Conservation (phyloP, 2,888 invertebrate species). For the Perizoma affinitatum region DNA sequence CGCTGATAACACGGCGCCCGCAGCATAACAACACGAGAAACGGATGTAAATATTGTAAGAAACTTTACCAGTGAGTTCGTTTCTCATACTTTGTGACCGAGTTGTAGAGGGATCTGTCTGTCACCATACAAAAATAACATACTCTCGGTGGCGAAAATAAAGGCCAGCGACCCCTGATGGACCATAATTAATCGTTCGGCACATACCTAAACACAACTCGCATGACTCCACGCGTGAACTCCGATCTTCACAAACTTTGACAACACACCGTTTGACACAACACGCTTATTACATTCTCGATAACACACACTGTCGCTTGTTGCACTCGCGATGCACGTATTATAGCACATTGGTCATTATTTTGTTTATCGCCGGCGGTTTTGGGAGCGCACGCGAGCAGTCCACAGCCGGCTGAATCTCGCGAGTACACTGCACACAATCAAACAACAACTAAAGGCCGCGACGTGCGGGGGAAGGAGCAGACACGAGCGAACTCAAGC, state of each 20-base stretch:
- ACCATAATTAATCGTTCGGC: constrained; percentile 76
- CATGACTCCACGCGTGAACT: constrained; percentile 69
- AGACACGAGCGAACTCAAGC: constrained; percentile 57
- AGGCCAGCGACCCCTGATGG: constrained; percentile 78
- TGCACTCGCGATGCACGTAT: constrained; percentile 79
- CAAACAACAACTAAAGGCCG: constrained; percentile 65
- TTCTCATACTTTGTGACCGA: background rate
- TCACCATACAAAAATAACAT: constrained; percentile 63
- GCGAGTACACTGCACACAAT: constrained; percentile 62
- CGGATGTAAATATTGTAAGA: constrained; percentile 53
- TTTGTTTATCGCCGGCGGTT: constrained; percentile 79
- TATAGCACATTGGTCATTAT: constrained; percentile 78
- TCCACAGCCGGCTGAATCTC: constrained; percentile 65
- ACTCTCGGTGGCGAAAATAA: constrained; percentile 64
- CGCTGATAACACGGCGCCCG: constrained; percentile 61
- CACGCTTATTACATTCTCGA: constrained; percentile 72
- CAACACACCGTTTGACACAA: constrained; percentile 73
- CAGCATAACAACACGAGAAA: constrained; percentile 52
- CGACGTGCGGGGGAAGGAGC: constrained; percentile 72
- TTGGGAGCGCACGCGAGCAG: constrained; percentile 56
- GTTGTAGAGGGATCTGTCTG: constrained; percentile 35
- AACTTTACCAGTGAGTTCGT: constrained; percentile 36
- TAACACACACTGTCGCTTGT: constrained; percentile 81
- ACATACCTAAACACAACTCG: constrained; percentile 81
- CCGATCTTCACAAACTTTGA: constrained; percentile 65